Evolutionary conservation across 2,888 invertebrate genomes (phyloP).

Genomic region (Synanthedon andrenaeformis): DNA sequence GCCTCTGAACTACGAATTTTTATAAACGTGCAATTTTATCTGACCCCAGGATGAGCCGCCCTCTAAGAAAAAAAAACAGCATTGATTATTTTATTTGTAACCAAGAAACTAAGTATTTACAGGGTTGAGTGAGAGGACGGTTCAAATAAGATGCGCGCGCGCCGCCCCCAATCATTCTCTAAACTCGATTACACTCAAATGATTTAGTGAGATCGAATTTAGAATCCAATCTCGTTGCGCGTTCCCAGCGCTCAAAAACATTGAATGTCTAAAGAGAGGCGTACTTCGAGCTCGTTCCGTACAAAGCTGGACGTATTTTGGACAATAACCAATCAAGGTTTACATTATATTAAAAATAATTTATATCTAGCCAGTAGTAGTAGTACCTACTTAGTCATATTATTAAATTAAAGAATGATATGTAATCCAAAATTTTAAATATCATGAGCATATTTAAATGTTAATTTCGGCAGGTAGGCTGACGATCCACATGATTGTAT

Average conservation of each 20-base stretch:
- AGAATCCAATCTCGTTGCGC: constrained; percentile 47
- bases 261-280: neutral
- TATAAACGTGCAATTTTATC: constrained; percentile 4
- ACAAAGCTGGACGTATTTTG: neutral
- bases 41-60: constrained; percentile 59
- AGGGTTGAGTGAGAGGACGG: constrained; percentile 49
- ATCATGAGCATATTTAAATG: too few species aligned
- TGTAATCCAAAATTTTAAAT: too few species aligned
- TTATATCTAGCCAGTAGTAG: too few species aligned
- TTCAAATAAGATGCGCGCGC: constrained; percentile 53
- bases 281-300: neutral
- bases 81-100: constrained; percentile 2
- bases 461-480: too few species aligned
- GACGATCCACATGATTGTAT: too few species aligned
- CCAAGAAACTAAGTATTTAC: constrained; percentile 15
- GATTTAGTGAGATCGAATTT: constrained; percentile 67
- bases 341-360: too few species aligned
- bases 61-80: constrained; percentile 37
- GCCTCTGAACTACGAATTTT: too few species aligned
- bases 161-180: constrained; percentile 61
- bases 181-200: constrained; percentile 66
- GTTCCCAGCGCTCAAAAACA: constrained; percentile 1
- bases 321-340: too few species aligned
- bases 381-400: too few species aligned
- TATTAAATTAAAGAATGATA: too few species aligned